Percentiles rank a stretch among this genome's conserved stretches.
phyloP scores from a whole-genome alignment of 1,140 invertebrate species.

The Artemia franciscana region DNA sequence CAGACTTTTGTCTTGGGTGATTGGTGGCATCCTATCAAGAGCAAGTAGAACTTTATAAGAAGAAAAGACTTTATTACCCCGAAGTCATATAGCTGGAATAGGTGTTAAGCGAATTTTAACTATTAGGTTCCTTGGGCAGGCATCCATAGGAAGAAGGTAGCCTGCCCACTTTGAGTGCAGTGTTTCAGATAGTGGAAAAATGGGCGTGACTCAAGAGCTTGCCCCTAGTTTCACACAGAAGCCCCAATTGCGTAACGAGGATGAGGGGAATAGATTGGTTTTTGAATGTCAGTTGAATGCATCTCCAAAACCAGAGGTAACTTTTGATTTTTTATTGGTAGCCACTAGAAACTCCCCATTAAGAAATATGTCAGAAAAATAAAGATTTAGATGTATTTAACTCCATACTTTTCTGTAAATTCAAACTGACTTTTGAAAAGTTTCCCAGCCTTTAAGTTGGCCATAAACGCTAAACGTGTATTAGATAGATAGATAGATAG shows the following conservation, averaged over 20 bases:
- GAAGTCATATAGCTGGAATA: neutral
- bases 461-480: too few relatives aligned
- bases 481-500: too few relatives aligned
- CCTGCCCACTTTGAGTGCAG: neutral
- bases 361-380: too few relatives aligned
- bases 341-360: too few relatives aligned
- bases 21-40: neutral
- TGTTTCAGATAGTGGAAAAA: conserved; percentile 15
- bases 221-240: conserved; percentile 92
- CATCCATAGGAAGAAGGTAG: neutral
- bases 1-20: neutral
- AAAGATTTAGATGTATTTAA: too few relatives aligned
- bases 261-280: conserved; percentile 79
- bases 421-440: too few relatives aligned
- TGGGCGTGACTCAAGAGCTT: conserved; percentile 73
- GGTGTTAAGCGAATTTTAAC: neutral
- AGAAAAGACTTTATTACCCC: neutral
- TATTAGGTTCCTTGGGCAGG: neutral
- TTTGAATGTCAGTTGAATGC: conserved; percentile 80
- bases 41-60: neutral
- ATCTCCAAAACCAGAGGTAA: conserved; percentile 44
- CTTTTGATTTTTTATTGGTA: too few relatives aligned
- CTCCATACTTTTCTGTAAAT: too few relatives aligned
- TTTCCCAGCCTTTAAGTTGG: too few relatives aligned
- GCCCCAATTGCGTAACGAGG: conserved; percentile 79